These are phyloP conservation scores for Tryphoninae sp. DNA, from an alignment of 2,888 invertebrate genomes.

Conservation along the genomic window DNA sequence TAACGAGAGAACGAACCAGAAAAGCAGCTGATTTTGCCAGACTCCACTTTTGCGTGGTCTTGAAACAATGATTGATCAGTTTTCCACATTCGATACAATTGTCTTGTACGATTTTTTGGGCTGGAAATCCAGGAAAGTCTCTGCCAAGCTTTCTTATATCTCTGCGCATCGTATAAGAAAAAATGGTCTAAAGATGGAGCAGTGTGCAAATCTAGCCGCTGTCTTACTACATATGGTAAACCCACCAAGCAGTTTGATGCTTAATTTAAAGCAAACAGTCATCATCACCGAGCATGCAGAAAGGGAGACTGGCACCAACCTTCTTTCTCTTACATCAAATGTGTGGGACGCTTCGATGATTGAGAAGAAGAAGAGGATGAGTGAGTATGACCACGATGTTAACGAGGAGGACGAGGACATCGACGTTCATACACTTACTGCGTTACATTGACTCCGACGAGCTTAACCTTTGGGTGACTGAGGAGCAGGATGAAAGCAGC, in stretches of 20 bases:
- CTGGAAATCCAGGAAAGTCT: constrained; percentile 84
- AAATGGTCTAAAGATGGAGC: constrained; percentile 27
- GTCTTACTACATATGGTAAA: too few relatives aligned
- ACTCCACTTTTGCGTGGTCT: constrained; percentile 84
- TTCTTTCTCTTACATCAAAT: too few relatives aligned
- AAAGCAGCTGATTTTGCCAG: constrained; percentile 83
- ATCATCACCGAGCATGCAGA: too few relatives aligned
- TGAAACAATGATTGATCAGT: constrained; percentile 83
- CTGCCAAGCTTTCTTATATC: constrained; percentile 85
- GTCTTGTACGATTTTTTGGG: constrained; percentile 82
- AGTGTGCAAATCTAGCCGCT: neutral
- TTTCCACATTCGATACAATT: constrained; percentile 84
- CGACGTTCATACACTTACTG: constrained; percentile 80
- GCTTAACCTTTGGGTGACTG: constrained; percentile 83
- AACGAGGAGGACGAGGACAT: too few relatives aligned
- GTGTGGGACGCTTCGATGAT: too few relatives aligned
- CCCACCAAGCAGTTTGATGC: too few relatives aligned
- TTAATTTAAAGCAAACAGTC: too few relatives aligned
- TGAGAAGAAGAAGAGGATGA: too few relatives aligned
- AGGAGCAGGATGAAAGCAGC: constrained; percentile 83
- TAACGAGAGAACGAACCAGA: constrained; percentile 80
- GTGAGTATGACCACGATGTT: too few relatives aligned
- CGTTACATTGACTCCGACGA: constrained; percentile 86
- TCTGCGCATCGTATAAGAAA: constrained; percentile 75
- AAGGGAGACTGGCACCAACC: too few relatives aligned